Conservation (phyloP, 30 jellyfish, hydroid and myxozoan genomes). For the Aurelia coerulea region DNA sequence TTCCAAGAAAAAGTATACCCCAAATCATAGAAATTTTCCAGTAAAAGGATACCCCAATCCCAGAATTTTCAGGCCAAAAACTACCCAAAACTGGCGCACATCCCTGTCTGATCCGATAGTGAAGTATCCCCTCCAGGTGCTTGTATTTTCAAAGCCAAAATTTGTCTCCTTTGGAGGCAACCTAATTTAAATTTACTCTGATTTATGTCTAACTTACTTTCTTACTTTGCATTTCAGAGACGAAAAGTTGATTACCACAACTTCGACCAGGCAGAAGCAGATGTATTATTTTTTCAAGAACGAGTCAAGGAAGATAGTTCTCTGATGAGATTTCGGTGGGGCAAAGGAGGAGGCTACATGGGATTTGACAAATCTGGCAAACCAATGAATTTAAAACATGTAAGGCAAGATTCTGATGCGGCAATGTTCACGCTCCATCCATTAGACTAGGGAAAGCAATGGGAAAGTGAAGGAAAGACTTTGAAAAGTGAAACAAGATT, state of each 20-base stretch:
- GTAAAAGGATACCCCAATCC: too few relatives aligned
- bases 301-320: not conserved
- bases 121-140: too few relatives aligned
- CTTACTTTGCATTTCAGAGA: not conserved
- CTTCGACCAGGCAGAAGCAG: constrained; percentile 12
- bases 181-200: not conserved
- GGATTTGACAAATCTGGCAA: constrained; percentile 18
- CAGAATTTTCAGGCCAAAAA: too few relatives aligned
- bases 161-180: too few relatives aligned
- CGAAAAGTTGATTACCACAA: constrained; percentile 7
- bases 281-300: not conserved
- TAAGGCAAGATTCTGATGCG: not conserved
- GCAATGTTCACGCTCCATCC: not conserved
- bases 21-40: too few relatives aligned
- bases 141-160: too few relatives aligned
- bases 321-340: not conserved
- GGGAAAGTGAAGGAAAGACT: too few relatives aligned
- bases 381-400: constrained; percentile 2
- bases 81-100: too few relatives aligned
- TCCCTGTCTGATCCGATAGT: too few relatives aligned
- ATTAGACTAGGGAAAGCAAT: not conserved
- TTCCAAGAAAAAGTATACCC: too few relatives aligned
- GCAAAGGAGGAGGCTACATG: constrained; percentile 5
- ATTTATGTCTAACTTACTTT: too few relatives aligned
- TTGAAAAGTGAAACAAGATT: too few relatives aligned